phyloP scores from a whole-genome alignment of 1,140 invertebrate genomes.

The Colletes latitarsis region DNA sequence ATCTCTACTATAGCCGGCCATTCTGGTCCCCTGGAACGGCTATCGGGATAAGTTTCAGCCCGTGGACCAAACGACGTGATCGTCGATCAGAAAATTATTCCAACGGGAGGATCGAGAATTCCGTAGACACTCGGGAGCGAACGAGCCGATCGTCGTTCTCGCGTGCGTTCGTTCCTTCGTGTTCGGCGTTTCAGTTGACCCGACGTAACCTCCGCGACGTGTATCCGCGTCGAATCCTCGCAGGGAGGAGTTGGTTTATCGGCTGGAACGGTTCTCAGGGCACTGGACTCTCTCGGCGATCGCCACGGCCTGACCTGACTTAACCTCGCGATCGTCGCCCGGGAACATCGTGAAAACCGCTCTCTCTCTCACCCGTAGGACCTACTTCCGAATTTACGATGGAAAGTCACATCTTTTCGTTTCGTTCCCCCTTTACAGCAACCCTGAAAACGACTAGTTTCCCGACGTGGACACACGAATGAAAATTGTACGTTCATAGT shows the following conservation, averaged over 20 bases:
- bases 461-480: no score
- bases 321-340: slow-evolving; percentile 58
- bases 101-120: background rate
- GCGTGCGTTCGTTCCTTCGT: slow-evolving; percentile 62
- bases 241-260: slow-evolving; percentile 59
- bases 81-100: background rate
- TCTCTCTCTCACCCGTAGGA: background rate
- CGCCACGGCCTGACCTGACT: slow-evolving; percentile 60
- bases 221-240: slow-evolving; percentile 65
- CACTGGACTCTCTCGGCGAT: slow-evolving; percentile 56
- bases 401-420: background rate
- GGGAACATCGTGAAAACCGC: slow-evolving; percentile 36
- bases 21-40: no score
- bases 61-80: no score
- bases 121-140: slow-evolving; percentile 5
- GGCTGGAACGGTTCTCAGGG: slow-evolving; percentile 65
- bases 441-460: slow-evolving; percentile 7
- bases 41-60: no score
- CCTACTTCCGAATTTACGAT: slow-evolving; percentile 8
- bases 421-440: background rate
- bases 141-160: slow-evolving; percentile 44
- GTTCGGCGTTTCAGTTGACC: slow-evolving; percentile 68
- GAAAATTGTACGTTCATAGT: no score
- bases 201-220: slow-evolving; percentile 64
- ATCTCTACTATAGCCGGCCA: no score